Evolutionary conservation across 2,797 vertebrate species (phyloP).

Genomic region (Cryptoprocta ferox): DNA sequence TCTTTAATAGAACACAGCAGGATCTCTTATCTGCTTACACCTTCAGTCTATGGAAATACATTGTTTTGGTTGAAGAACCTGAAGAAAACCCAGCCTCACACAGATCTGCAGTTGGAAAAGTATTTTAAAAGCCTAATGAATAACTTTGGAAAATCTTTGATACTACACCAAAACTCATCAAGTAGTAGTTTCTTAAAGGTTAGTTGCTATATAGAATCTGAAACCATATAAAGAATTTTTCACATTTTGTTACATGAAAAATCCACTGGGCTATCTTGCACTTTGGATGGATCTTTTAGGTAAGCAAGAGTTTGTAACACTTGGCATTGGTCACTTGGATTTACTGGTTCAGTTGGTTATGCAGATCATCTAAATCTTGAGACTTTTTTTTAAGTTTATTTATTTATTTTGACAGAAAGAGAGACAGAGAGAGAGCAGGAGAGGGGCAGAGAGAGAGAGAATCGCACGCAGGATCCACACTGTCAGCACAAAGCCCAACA

Average conservation of each 20-base stretch:
- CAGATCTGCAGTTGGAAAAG: not conserved
- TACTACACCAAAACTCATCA: slow-evolving; percentile 56
- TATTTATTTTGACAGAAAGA: too few relatives aligned
- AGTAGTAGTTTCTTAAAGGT: not conserved
- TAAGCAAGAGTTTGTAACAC: not conserved
- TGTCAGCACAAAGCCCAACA: too few relatives aligned
- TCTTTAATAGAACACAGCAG: not conserved
- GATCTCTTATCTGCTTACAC: not conserved
- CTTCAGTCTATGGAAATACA: too few relatives aligned
- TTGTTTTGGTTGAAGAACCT: not conserved
- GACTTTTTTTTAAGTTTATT: not conserved
- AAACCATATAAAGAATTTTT: not conserved
- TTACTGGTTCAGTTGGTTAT: not conserved
- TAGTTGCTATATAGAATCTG: not conserved
- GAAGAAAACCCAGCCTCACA: not conserved
- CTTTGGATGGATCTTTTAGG: not conserved
- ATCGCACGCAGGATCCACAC: too few relatives aligned
- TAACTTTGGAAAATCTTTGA: slow-evolving; percentile 22
- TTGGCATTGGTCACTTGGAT: not conserved
- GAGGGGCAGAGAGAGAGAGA: too few relatives aligned
- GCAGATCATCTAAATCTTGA: not conserved
- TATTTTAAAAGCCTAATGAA: not conserved
- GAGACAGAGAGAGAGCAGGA: too few relatives aligned
- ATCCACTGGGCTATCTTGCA: not conserved
- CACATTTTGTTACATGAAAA: not conserved